phyloP scores from a whole-genome alignment of 1,140 invertebrate genomes.

The Orchesella cincta region DNA sequence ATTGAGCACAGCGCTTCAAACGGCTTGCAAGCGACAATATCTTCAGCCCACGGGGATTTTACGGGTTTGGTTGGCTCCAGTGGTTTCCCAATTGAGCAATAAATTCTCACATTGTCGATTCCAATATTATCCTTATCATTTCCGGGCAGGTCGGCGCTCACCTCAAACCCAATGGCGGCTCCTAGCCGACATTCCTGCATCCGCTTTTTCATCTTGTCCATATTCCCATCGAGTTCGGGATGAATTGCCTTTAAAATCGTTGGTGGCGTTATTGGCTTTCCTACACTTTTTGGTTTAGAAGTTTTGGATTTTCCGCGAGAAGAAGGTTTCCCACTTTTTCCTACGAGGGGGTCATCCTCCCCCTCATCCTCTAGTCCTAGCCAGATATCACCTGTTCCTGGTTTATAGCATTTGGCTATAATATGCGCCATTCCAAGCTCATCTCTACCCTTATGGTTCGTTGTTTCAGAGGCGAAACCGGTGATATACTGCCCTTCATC shows the following conservation, averaged over 20 bases:
- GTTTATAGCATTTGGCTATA: not conserved
- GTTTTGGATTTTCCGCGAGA: too few species aligned
- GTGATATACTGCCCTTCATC: not conserved
- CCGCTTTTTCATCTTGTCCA: not conserved
- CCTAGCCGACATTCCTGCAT: not conserved
- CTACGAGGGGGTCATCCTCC: not conserved
- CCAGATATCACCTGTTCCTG: not conserved
- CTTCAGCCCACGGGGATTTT: not conserved
- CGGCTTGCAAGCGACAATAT: not conserved
- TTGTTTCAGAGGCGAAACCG: not conserved
- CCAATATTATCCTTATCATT: not conserved
- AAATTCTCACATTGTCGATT: not conserved
- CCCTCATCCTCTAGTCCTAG: too few species aligned
- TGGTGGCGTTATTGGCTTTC: too few species aligned
- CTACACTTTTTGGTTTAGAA: too few species aligned
- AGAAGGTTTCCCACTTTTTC: too few species aligned
- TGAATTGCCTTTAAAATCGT: not conserved
- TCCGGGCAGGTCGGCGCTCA: not conserved
- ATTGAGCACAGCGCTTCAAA: not conserved
- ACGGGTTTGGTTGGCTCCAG: not conserved
- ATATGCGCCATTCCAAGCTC: not conserved
- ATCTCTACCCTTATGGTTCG: not conserved
- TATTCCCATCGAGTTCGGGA: not conserved
- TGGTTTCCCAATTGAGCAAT: not conserved
- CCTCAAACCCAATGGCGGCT: not conserved